Conservation (phyloP, 2,888 invertebrate genomes). For the Drosophila pseudotalamancana region DNA sequence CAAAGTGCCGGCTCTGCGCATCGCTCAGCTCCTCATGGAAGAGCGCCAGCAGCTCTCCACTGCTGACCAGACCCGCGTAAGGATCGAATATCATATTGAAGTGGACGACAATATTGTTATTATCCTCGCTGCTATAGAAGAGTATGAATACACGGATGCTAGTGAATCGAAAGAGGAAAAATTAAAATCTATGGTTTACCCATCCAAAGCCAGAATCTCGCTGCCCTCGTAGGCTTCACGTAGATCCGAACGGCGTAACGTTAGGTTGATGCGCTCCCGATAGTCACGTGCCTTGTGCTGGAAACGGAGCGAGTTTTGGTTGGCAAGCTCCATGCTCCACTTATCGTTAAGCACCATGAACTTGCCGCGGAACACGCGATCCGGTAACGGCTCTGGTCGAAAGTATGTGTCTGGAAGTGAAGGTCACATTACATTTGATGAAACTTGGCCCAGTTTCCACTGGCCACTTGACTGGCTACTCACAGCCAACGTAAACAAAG, state of each 20-base stretch:
- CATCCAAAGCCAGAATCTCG: constrained; percentile 93
- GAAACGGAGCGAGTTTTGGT: constrained; percentile 89
- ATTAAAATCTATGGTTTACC: constrained; percentile 85
- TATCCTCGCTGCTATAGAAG: constrained; percentile 86
- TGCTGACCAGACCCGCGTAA: constrained; percentile 88
- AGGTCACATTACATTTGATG: not conserved
- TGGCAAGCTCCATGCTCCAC: constrained; percentile 88
- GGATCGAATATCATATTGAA: constrained; percentile 95
- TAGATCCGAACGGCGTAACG: constrained; percentile 90
- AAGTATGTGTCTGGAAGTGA: constrained; percentile 82
- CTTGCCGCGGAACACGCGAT: constrained; percentile 92
- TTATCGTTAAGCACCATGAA: constrained; percentile 90
- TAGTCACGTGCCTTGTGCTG: constrained; percentile 90
- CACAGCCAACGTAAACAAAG: constrained; percentile 87
- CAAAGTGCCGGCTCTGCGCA: constrained; percentile 86
- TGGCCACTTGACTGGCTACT: constrained; percentile 5
- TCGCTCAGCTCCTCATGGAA: constrained; percentile 88
- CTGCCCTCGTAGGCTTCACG: constrained; percentile 91
- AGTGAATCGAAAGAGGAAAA: not conserved
- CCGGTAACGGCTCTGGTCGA: constrained; percentile 88
- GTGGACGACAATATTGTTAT: constrained; percentile 90
- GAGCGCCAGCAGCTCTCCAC: constrained; percentile 88
- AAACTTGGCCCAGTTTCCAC: not conserved
- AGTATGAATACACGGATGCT: not conserved
- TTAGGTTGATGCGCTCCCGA: constrained; percentile 89